phyloP scores from a whole-genome alignment of 2,888 invertebrate species.

The Cheilosia pagana region DNA sequence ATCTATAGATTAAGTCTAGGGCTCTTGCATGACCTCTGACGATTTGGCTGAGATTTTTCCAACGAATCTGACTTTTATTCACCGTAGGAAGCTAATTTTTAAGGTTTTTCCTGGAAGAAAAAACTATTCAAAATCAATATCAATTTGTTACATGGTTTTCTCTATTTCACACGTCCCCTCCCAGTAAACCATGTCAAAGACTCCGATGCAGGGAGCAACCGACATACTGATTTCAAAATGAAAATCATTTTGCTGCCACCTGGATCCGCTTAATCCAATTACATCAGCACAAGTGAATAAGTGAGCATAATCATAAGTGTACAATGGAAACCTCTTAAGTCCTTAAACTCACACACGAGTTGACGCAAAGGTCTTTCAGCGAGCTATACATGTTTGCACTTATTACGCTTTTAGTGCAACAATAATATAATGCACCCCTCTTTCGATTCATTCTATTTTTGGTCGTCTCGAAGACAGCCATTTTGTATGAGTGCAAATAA shows the following conservation, averaged over 20 bases:
- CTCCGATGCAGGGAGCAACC: too few species aligned
- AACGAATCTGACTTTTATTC: too few species aligned
- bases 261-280: constrained; percentile 11
- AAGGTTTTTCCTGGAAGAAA: too few species aligned
- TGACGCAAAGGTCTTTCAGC: neutral
- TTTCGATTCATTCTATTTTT: neutral
- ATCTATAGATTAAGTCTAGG: too few species aligned
- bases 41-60: too few species aligned
- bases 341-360: neutral
- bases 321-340: constrained; percentile 15
- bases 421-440: constrained; percentile 15
- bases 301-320: constrained; percentile 7
- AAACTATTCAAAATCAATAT: too few species aligned
- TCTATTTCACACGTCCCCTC: too few species aligned
- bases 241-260: neutral
- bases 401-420: constrained; percentile 24
- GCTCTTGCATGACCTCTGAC: too few species aligned
- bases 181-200: too few species aligned
- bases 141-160: too few species aligned
- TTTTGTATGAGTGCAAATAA: constrained; percentile 10
- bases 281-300: neutral
- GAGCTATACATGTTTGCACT: constrained; percentile 18
- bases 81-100: too few species aligned
- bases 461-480: neutral
- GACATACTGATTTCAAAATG: neutral